Conservation (phyloP, 2,113 vertebrate species). For the Triplophysa dalaica region DNA sequence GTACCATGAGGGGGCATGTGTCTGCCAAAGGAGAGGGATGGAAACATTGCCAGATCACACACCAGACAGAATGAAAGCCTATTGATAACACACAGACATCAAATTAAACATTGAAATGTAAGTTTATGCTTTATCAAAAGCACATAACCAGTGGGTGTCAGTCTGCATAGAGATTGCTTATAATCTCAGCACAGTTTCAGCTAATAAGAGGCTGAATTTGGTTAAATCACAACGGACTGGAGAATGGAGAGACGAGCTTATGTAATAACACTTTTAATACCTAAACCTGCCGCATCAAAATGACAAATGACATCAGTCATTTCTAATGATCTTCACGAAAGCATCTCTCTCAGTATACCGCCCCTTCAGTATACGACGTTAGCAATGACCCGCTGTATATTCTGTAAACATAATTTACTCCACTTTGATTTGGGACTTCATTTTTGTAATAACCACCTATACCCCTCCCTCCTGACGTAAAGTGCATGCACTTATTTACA, state of each 20-base stretch:
- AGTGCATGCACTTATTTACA: constrained; percentile 33
- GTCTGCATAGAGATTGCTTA: not conserved
- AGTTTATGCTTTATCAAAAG: constrained; percentile 10
- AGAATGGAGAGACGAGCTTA: not conserved
- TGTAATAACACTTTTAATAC: constrained; percentile 22
- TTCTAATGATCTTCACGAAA: constrained; percentile 33
- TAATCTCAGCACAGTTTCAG: not conserved
- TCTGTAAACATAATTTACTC: constrained; percentile 22
- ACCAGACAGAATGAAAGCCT: constrained; percentile 24
- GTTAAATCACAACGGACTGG: not conserved
- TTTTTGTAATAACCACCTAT: constrained; percentile 20
- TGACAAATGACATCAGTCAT: constrained; percentile 26
- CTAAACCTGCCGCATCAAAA: not conserved
- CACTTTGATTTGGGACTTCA: constrained; percentile 36
- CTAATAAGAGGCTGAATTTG: not conserved
- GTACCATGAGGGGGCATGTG: constrained; percentile 60
- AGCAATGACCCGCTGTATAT: not conserved
- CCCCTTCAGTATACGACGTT: constrained; percentile 18
- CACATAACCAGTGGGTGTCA: not conserved
- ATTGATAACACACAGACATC: not conserved
- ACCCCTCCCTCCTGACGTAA: constrained; percentile 25
- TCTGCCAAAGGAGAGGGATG: constrained; percentile 49
- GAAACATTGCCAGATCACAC: constrained; percentile 27
- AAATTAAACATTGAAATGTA: not conserved
- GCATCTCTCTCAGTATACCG: not conserved